Evolutionary conservation across 2,888 invertebrate species (phyloP).

Genomic region (Folsomia manolachei): DNA sequence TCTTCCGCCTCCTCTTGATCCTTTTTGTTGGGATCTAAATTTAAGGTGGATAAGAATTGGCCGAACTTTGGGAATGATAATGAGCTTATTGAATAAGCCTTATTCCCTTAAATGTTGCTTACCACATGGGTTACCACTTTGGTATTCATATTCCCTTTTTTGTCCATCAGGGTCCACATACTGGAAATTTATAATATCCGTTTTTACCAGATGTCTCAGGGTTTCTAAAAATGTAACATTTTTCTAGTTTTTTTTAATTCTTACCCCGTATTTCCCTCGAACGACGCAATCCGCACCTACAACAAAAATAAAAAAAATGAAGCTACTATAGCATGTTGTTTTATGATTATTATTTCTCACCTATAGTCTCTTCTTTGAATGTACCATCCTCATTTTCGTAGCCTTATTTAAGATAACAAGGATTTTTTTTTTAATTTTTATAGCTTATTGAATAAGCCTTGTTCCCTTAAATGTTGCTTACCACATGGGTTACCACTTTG

Average conservation of each 20-base stretch:
- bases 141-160: slow-evolving; percentile 50
- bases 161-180: slow-evolving; percentile 50
- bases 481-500: slow-evolving; percentile 50
- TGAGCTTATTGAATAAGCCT: no score
- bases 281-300: slow-evolving; percentile 50
- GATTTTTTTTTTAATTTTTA: no score
- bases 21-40: slow-evolving; percentile 48
- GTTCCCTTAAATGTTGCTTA: background rate
- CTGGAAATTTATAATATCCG: no score
- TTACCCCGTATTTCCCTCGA: slow-evolving; percentile 50
- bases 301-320: no score
- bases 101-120: background rate
- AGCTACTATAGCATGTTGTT: background rate
- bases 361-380: slow-evolving; percentile 50
- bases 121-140: slow-evolving; percentile 50
- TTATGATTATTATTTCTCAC: background rate
- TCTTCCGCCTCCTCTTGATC: slow-evolving; percentile 46
- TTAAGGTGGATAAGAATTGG: no score
- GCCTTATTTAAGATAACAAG: background rate
- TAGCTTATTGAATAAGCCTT: no score
- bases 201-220: no score
- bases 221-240: no score
- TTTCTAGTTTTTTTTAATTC: no score
- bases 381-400: slow-evolving; percentile 43
- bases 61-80: no score